Conservation (phyloP, 37 sponge, comb jelly and placozoan species). For the Hormiphora californensis region DNA sequence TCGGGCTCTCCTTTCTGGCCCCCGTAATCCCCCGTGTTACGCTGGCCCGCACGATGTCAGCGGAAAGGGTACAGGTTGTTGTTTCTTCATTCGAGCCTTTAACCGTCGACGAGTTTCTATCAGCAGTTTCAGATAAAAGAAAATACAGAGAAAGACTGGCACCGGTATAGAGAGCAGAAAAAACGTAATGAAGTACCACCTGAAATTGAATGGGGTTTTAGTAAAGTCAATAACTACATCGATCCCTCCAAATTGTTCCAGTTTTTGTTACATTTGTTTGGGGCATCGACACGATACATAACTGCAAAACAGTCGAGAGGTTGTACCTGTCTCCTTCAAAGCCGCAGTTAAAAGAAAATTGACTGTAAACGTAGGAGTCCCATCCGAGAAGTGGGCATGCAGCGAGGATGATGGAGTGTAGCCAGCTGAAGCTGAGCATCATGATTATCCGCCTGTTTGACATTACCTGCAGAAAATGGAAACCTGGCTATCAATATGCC, state of each 20-base stretch:
- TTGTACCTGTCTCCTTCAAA: too few relatives aligned
- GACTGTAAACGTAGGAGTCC: constrained; percentile 33
- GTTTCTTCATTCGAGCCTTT: not conserved
- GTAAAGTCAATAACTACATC: too few relatives aligned
- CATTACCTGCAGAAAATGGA: constrained; percentile 54
- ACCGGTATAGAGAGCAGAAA: constrained; percentile 44
- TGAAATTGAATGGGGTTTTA: not conserved
- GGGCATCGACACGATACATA: too few relatives aligned
- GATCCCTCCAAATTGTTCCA: too few relatives aligned
- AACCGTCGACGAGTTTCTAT: not conserved
- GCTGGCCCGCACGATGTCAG: not conserved
- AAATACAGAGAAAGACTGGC: constrained; percentile 21
- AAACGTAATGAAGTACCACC: constrained; percentile 48
- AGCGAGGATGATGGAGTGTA: constrained; percentile 8
- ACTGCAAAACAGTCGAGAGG: too few relatives aligned
- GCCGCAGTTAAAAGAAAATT: constrained; percentile 40
- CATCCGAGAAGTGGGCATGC: constrained; percentile 37
- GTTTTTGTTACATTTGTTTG: too few relatives aligned
- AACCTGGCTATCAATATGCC: too few relatives aligned
- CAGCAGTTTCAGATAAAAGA: constrained; percentile 35
- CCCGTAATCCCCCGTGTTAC: too few relatives aligned
- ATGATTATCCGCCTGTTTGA: constrained; percentile 24
- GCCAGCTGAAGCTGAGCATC: constrained; percentile 48
- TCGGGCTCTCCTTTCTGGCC: too few relatives aligned
- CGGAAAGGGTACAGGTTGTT: not conserved